Percentiles rank a stretch among this genome's conserved stretches.
Conservation (phyloP, 1,140 invertebrate species). For the Agrypnia vestita region DNA sequence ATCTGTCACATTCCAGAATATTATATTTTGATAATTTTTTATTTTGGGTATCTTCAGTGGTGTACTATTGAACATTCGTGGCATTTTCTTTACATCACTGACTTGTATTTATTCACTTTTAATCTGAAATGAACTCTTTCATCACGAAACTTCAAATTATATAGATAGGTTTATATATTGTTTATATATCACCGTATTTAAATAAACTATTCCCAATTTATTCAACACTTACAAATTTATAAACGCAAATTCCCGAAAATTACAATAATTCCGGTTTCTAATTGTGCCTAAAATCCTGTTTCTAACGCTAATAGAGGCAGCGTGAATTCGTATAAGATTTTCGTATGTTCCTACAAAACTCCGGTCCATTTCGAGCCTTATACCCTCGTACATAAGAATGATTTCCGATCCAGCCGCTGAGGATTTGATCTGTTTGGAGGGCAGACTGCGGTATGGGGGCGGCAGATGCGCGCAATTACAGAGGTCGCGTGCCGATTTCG, state of each 20-base stretch:
- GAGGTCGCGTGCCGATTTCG: slow-evolving; percentile 59
- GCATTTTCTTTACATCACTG: too few species aligned
- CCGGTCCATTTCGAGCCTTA: too few species aligned
- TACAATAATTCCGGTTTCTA: slow-evolving; percentile 37
- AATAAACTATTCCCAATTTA: slow-evolving; percentile 13
- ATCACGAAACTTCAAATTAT: too few species aligned
- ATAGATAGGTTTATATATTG: too few species aligned
- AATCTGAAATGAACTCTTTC: too few species aligned
- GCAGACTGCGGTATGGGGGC: slow-evolving; percentile 35
- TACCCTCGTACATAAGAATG: background rate
- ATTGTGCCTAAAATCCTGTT: slow-evolving; percentile 49
- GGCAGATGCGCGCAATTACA: slow-evolving; percentile 58
- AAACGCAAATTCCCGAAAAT: slow-evolving; percentile 29
- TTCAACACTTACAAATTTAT: slow-evolving; percentile 10
- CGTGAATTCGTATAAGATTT: background rate
- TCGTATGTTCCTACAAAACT: too few species aligned
- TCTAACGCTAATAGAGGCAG: slow-evolving; percentile 37
- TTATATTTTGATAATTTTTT: too few species aligned
- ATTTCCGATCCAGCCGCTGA: too few species aligned
- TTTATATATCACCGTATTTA: background rate
- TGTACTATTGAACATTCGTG: too few species aligned
- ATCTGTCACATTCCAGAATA: too few species aligned
- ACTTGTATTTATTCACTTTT: too few species aligned
- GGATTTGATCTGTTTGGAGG: slow-evolving; percentile 10
- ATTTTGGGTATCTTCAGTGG: too few species aligned